Conservation (phyloP, 1,140 invertebrate genomes). For the Tribolium castaneum region DNA sequence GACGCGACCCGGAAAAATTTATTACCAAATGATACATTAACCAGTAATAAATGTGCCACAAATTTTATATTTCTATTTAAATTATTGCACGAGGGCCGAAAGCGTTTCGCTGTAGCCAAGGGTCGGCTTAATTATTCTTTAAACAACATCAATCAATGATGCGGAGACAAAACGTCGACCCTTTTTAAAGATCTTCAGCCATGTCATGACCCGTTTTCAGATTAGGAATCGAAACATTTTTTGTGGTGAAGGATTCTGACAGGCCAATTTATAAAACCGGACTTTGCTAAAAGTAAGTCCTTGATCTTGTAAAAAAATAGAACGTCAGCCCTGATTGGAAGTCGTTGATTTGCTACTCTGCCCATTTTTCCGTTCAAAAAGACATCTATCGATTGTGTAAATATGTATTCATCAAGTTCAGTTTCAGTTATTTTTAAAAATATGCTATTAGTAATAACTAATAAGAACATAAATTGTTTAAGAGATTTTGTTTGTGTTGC, state of each 20-base stretch:
- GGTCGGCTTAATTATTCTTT: neutral
- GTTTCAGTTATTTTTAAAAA: no score
- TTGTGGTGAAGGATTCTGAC: constrained; percentile 22
- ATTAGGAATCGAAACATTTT: constrained; percentile 14
- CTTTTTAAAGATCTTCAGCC: constrained; percentile 20
- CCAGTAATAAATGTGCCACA: neutral
- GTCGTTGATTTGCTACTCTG: neutral
- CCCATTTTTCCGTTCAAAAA: neutral
- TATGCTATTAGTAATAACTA: no score
- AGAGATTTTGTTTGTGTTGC: no score
- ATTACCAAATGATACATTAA: neutral
- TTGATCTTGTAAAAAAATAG: neutral
- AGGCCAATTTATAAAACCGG: constrained; percentile 30
- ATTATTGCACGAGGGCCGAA: neutral
- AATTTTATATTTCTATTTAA: neutral
- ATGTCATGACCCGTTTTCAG: constrained; percentile 20
- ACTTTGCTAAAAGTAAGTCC: constrained; percentile 5
- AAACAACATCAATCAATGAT: neutral
- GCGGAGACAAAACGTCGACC: constrained; percentile 9
- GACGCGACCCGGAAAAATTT: constrained; percentile 21
- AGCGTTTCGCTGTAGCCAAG: neutral
- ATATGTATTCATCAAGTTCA: no score
- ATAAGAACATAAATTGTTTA: no score
- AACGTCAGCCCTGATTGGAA: neutral
- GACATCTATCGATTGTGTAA: neutral